phyloP scores from a whole-genome alignment of 2,888 invertebrate species.

The Lamellibrachia satsuma region DNA sequence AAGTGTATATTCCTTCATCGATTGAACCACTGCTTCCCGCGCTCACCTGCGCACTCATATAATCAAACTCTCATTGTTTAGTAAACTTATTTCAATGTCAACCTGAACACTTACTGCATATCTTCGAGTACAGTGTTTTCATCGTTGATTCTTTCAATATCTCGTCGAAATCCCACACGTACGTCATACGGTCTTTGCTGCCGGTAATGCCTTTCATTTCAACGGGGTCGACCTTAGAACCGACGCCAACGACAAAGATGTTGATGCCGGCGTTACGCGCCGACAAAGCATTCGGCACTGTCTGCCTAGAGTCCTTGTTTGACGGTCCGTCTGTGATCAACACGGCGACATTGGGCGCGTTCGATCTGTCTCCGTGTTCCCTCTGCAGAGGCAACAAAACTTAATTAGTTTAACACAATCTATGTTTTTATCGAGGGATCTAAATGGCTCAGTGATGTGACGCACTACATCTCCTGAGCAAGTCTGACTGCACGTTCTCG shows the following conservation, averaged over 20 bases:
- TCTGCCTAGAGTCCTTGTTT: not conserved
- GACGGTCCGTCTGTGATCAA: constrained; percentile 21
- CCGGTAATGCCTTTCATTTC: not conserved
- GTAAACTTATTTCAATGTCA: too few relatives aligned
- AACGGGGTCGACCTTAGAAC: not conserved
- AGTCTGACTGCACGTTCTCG: too few relatives aligned
- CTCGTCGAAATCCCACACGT: not conserved
- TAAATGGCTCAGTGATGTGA: too few relatives aligned
- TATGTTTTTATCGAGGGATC: too few relatives aligned
- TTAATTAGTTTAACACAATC: not conserved
- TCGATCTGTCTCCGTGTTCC: constrained; percentile 1
- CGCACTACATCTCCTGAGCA: too few relatives aligned
- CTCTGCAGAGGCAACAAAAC: not conserved
- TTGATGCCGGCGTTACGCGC: not conserved
- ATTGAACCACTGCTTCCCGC: not conserved
- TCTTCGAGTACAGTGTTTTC: not conserved
- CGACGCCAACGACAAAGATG: not conserved
- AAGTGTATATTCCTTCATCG: not conserved
- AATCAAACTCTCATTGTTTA: too few relatives aligned
- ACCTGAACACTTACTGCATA: not conserved
- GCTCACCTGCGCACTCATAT: not conserved
- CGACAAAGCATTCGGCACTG: not conserved
- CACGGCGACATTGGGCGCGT: constrained; percentile 20
- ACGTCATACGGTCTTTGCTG: not conserved
- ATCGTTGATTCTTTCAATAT: not conserved